phyloP scores from a whole-genome alignment of 2,797 vertebrate genomes.

The Hapalemur alaotrensis region DNA sequence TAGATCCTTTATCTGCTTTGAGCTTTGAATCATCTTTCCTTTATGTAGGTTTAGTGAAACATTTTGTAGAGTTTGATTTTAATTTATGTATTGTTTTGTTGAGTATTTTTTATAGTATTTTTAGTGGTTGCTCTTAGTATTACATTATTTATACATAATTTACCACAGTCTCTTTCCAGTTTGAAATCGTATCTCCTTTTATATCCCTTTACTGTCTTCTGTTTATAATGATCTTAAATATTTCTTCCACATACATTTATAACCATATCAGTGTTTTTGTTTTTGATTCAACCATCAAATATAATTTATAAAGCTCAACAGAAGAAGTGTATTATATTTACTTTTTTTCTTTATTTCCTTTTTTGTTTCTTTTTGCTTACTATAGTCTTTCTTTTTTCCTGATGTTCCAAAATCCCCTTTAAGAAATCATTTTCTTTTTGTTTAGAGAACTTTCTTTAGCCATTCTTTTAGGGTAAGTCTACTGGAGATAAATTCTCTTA shows the following conservation, averaged over 20 bases:
- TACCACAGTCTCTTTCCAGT: neutral
- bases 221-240: neutral
- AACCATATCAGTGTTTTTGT: neutral
- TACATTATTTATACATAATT: neutral
- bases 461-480: neutral
- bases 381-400: neutral
- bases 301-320: neutral
- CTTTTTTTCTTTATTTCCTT: neutral
- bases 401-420: neutral
- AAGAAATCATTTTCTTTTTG: neutral
- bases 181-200: neutral
- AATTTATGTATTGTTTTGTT: neutral
- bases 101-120: neutral
- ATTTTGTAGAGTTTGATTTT: neutral
- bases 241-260: neutral
- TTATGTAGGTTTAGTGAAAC: neutral
- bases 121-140: neutral
- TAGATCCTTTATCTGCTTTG: neutral
- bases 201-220: neutral
- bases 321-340: neutral
- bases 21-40: neutral
- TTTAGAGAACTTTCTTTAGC: neutral
- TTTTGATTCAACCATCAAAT: neutral
- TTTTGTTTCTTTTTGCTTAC: neutral
- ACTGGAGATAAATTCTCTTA: neutral